Evolutionary conservation across 2,113 vertebrate genomes (phyloP), one percentile per base, ranked within the genome.

Genomic region (Embiotoca jacksoni): DNA sequence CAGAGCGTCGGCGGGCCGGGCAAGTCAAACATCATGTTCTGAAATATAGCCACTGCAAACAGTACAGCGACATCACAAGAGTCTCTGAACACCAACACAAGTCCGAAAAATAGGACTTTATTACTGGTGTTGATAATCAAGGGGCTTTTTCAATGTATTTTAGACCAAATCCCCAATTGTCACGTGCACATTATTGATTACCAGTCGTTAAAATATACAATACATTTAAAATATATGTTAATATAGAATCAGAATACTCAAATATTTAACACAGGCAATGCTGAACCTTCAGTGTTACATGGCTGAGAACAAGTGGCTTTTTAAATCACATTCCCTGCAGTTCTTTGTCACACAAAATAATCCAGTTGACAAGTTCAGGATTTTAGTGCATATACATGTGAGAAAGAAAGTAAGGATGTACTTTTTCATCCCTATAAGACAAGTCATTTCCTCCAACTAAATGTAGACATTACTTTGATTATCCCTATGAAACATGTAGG

Each of bases 31-130:
- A 89, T 78, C 50, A 47, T 92, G 89, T 91, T 91, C 76, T 84
- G 88, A 89, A 91, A 91, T 83, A 57, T 69, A 87, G 85, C 85
- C 76, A 82, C 63, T 33, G 85, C 83, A 89, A 91, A 91, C 91
- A 91, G 73, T 62, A 52, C 74, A 73, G 68, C 46, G 35, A 59
- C 78, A 80, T 4, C 73, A 78, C 59, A 80, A 61, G 58, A 79
- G 63, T 31, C 30, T n/a, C 75, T n/a, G 41, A 33, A 64, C 54
- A 30, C 31, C 35, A 31, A 4, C 66, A 54, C 11, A 30, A 31
- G 35, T 74, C n/a, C 32, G 52, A 32, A 58, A 6, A 14, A 41
- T 5, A 2, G 10, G 36, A 31, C 64, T 56, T 56, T 16, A 41
- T 49, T 5, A 57, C 35, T 13, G 5, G 49, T 47, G 32, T 9